phyloP scores from a whole-genome alignment of 1,140 invertebrate species.

The Psix sp. region DNA sequence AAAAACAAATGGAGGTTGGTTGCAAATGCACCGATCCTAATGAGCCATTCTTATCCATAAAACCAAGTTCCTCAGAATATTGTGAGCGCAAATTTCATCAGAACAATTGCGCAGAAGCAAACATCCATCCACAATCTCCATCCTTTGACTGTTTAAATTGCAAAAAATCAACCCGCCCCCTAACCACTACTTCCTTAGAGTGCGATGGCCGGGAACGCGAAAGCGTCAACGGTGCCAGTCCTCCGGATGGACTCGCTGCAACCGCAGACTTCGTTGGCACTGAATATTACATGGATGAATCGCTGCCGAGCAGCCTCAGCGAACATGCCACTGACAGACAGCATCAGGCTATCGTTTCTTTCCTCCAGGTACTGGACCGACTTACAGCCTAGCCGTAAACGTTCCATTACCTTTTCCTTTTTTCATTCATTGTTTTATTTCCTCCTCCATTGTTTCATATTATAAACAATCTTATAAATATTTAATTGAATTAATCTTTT shows the following conservation, averaged over 20 bases:
- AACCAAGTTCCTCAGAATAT: conserved; percentile 69
- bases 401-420: conserved; percentile 62
- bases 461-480: background rate
- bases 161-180: conserved; percentile 16
- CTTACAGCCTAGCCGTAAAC: conserved; percentile 72
- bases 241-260: conserved; percentile 64
- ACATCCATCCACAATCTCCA: conserved; percentile 19
- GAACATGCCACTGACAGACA: conserved; percentile 79
- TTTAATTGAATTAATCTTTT: background rate
- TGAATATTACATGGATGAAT: conserved; percentile 92
- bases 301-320: conserved; percentile 83
- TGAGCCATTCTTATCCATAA: conserved; percentile 68
- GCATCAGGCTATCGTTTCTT: conserved; percentile 82
- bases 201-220: conserved; percentile 70
- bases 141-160: background rate
- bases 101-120: conserved; percentile 70
- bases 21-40: conserved; percentile 67
- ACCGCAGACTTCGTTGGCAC: conserved; percentile 84
- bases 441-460: conserved; percentile 1
- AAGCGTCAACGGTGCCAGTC: conserved; percentile 67
- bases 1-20: conserved; percentile 76
- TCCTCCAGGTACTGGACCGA: conserved; percentile 80
- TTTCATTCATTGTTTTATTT: conserved; percentile 46
- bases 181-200: conserved; percentile 66
- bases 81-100: conserved; percentile 54